phyloP scores from a whole-genome alignment of 2,888 invertebrate genomes.

The Rugalucina vietnamica region DNA sequence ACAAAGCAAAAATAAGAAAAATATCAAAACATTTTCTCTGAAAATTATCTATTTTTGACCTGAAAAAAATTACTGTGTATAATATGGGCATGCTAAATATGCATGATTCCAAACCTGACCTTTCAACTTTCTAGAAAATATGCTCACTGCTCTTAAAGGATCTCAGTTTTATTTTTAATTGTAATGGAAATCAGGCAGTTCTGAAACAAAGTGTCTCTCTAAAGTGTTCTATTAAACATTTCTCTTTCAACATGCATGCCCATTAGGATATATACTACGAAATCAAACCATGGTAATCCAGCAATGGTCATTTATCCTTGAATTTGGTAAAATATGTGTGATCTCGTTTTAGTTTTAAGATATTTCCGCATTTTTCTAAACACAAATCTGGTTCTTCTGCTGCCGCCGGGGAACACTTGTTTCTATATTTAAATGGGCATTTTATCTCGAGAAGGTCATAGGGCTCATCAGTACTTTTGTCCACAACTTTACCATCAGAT shows the following conservation, averaged over 20 bases:
- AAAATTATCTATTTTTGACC: too few species aligned
- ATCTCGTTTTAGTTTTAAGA: not conserved
- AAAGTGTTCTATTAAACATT: not conserved
- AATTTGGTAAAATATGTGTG: conserved; percentile 32
- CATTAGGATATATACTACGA: conserved; percentile 19
- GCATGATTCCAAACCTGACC: not conserved
- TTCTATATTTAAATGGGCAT: not conserved
- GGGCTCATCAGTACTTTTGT: not conserved
- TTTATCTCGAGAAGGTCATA: not conserved
- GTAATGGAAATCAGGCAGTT: not conserved
- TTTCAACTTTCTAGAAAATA: too few species aligned
- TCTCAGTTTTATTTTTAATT: too few species aligned
- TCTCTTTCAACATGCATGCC: conserved; percentile 34
- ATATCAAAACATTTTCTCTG: too few species aligned
- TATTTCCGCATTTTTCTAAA: not conserved
- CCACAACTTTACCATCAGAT: not conserved
- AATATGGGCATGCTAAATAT: too few species aligned
- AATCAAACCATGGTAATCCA: conserved; percentile 29
- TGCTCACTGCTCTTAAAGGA: too few species aligned
- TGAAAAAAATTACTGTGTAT: too few species aligned
- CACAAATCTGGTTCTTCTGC: not conserved
- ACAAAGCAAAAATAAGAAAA: too few species aligned
- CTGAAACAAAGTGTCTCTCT: not conserved
- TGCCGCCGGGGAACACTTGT: not conserved
- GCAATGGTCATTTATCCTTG: conserved; percentile 40